Evolutionary conservation across 1,140 invertebrate species (phyloP).

Genomic region (Temnothorax curvispinosus): DNA sequence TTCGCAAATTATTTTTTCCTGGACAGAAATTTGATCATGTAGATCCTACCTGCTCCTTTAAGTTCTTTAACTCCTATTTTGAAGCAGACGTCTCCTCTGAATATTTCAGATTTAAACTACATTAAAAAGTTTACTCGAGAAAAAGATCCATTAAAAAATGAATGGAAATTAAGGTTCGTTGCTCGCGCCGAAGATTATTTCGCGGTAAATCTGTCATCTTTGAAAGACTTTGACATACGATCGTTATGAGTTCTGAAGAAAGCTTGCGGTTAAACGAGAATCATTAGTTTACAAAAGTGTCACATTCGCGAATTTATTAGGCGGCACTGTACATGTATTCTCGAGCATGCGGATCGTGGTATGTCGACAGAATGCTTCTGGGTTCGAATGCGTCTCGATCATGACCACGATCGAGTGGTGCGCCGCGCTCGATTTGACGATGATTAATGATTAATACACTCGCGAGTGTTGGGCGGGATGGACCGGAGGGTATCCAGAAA

Average conservation of each 20-base stretch:
- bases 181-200: background rate
- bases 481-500: background rate
- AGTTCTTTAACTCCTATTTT: background rate
- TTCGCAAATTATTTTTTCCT: background rate
- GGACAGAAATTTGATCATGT: background rate
- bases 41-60: no score
- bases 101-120: no score
- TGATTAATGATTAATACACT: slow-evolving; percentile 34
- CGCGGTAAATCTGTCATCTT: background rate
- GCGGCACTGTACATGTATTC: background rate
- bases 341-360: slow-evolving; percentile 9
- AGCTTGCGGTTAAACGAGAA: background rate
- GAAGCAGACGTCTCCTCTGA: background rate
- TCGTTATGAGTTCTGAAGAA: background rate
- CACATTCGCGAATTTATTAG: slow-evolving; percentile 4
- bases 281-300: background rate
- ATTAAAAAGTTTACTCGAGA: background rate
- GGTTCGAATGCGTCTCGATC: slow-evolving; percentile 34
- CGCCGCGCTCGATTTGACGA: slow-evolving; percentile 38
- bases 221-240: background rate
- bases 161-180: background rate
- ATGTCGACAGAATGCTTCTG: slow-evolving; percentile 32
- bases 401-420: slow-evolving; percentile 27
- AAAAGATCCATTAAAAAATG: background rate
- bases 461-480: background rate